Evolutionary conservation across 2,113 vertebrate species (phyloP).

Genomic region (Pseudorasbora parva): DNA sequence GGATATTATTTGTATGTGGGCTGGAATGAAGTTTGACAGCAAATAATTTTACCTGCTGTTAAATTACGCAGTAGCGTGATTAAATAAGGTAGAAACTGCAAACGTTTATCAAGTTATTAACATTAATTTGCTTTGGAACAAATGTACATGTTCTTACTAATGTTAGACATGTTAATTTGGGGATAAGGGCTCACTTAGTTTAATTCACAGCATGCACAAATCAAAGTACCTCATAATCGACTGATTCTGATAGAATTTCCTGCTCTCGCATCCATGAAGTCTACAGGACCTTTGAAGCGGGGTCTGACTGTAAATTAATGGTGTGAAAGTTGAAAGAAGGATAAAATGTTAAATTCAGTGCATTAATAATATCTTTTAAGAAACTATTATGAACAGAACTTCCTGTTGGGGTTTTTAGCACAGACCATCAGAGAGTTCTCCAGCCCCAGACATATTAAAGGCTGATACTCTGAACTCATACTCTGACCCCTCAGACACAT

Average conservation of each 20-base stretch:
- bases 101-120: background rate
- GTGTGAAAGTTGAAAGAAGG: background rate
- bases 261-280: slow-evolving; percentile 77
- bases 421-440: slow-evolving; percentile 80
- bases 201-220: slow-evolving; percentile 68
- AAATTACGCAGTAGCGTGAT: background rate
- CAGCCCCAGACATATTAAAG: slow-evolving; percentile 80
- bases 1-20: too few species aligned
- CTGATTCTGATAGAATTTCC: slow-evolving; percentile 77
- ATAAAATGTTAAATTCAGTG: background rate
- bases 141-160: background rate
- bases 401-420: slow-evolving; percentile 82
- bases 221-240: slow-evolving; percentile 83
- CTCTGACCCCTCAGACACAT: slow-evolving; percentile 81
- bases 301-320: slow-evolving; percentile 73
- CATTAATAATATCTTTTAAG: background rate
- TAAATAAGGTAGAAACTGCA: background rate
- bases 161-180: slow-evolving; percentile 2
- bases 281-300: slow-evolving; percentile 76
- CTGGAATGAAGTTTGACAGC: background rate
- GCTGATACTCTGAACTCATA: slow-evolving; percentile 88
- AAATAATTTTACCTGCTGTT: background rate
- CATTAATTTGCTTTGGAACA: background rate
- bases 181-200: background rate
- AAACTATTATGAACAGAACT: slow-evolving; percentile 64